Evolutionary conservation across 2,797 vertebrate species (phyloP), one percentile per base, ranked within the genome.

Genomic region (Galago senegalensis): DNA sequence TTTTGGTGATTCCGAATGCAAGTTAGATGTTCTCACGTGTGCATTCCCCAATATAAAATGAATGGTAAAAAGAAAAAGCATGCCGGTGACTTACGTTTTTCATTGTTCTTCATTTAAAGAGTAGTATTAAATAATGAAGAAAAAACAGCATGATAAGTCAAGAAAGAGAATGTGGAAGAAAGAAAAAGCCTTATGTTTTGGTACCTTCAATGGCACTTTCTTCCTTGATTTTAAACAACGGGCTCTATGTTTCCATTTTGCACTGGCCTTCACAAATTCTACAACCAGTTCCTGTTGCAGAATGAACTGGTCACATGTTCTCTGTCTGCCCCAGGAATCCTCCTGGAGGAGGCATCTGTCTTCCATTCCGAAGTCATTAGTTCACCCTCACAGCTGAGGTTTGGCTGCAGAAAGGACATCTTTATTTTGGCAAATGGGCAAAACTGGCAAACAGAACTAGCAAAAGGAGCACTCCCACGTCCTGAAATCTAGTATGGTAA

Each of bases 341-440:
- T 92, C 73, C 93, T 76, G 49, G 83, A 93, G 76, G 69, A 77
- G 94, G 89, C 82, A 90, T 96, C 63, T 94, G 93, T 87, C 94
- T 53, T 90, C 96, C 96, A 85, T 84, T 96, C 97, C 96, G 86
- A 96, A 97, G 83, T 94, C 58, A 87, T 94, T 90, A 69, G 5
- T 40, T 96, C 10, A 81, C 83, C 20, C 85, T 95, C 29, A 8
- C 93, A 94, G 94, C 75, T 88, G 76, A 97, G 46, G 63, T 87
- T 91, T 80, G 93, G 91, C 89, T 97, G 91, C 72, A 93, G 61
- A 67, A 94, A 82, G 88, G 67, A 76, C 79, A 91, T 80, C 92
- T 97, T 94, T 96, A 89, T 91, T 96, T 70, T 94, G 97, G 81
- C 86, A 95, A 93, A 92, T 87, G 92, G 94, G 81, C 93, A 88